Evolutionary conservation across 1,140 invertebrate genomes (phyloP), one percentile per base, ranked within the genome.

Genomic region (Drosophila nikananu): DNA sequence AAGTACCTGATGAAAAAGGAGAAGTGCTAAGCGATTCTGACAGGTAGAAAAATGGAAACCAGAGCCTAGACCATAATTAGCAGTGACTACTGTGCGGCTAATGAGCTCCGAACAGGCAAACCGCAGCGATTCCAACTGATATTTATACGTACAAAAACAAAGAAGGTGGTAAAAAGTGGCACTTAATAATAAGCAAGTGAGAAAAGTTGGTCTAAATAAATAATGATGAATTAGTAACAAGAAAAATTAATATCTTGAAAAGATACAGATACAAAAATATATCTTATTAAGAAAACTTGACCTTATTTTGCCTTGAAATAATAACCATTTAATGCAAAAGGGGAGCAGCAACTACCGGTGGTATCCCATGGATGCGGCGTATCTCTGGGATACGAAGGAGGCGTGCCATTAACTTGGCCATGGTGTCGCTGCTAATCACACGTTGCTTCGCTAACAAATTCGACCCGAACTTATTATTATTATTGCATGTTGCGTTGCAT

Each of bases 371-470:
- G 71, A 73, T 61, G 25, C 32, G 0, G 8, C 23, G 54, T 57
- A 39, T 48, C 71, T 74, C 6, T 10, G 68, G 27, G 27, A 58
- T 61, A 32, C 68, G 12, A 23, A 46, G 60, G 60, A 57, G 74
- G 44, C 30, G 27, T 59, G 51, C 61, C 41, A 77, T 76, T 76
- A 76, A 57, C 30, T 60, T 77, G 64, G 60, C 80, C 60, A 66
- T 84, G 81, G 81, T 83, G 81, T 83, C 83, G 81, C 81, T 65
- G 67, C 66, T 84, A 86, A 86, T 86, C 78, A 86, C 70, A 86
- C 57, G 68, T 75, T 83, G 70, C 35, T 39, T 10, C 52, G 59
- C 51, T 58, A 74, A 81, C 73, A 74, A 84, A 81, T 74, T 70
- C 67, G 59, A 70, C 67, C 64, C 80, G 70, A 77, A 75, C 82